Conservation (phyloP, 2,888 invertebrate species). For the Megalurothrips usitatus region DNA sequence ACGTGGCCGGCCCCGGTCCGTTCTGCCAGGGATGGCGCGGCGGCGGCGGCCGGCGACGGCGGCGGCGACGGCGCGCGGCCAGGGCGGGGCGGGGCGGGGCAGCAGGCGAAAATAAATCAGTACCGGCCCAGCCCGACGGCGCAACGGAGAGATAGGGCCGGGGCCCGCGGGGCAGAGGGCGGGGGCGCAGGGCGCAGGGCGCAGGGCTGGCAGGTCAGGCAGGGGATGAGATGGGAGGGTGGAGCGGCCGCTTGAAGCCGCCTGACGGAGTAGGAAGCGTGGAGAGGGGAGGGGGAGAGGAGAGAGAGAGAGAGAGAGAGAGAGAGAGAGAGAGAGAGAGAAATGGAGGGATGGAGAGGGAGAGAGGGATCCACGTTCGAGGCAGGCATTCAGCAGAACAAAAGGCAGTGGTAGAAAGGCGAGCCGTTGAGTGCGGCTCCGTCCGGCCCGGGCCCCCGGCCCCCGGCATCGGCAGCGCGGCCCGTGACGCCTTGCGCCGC, state of each 20-base stretch:
- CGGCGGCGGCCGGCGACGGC: not conserved
- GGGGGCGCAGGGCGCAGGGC: not conserved
- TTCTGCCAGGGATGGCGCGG: not conserved
- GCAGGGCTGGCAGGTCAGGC: not conserved
- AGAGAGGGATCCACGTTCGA: not conserved
- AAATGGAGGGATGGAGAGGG: not conserved
- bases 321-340: slow-evolving; percentile 15
- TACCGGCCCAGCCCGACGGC: not conserved
- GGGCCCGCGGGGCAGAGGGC: not conserved
- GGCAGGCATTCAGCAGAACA: too few species aligned
- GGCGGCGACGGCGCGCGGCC: too few species aligned
- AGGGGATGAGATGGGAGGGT: not conserved
- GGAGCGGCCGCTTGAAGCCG: not conserved
- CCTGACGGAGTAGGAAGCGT: too few species aligned
- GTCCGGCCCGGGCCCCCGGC: too few species aligned
- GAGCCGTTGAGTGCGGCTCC: too few species aligned
- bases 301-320: slow-evolving; percentile 11
- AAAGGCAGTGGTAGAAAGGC: too few species aligned
- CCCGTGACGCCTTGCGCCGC: not conserved
- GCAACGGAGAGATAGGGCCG: not conserved
- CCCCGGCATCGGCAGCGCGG: not conserved
- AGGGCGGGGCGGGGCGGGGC: not conserved
- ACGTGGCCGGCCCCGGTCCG: not conserved
- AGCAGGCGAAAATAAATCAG: slow-evolving; percentile 11
- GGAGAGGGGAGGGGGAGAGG: not conserved